Evolutionary conservation across 2,888 invertebrate genomes (phyloP), one percentile per base, ranked within the genome.

Genomic region (Phortica magna): DNA sequence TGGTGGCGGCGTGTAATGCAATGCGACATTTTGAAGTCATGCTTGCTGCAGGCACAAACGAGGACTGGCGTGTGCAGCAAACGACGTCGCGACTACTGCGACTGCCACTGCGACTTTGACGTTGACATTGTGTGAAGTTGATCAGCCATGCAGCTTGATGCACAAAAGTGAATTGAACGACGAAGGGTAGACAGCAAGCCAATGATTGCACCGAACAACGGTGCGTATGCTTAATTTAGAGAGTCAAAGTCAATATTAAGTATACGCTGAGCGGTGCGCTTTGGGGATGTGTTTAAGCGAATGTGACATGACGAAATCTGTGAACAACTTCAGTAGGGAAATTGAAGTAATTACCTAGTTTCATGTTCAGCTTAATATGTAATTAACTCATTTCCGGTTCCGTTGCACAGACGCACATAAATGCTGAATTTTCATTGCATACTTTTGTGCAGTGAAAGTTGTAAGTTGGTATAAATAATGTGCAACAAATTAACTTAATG

Each of bases 1-100:
- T 78, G 84, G 76, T 83, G 79, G 75, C 77, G 82, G 78, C 78
- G 77, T 83, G 76, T 82, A 81, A 86, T 87, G 85, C 84, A 83
- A 80, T 77, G 80, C 78, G 82, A 80, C 84, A 75, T 65, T 65
- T 39, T 41, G 65, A 65, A 65, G 65, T 65, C 41, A 14, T 65
- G 12, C 41, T 65, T 65, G 65, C 19, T 7, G 41, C 65, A 39
- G 39, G 39, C 65, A 65, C 12, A 65, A 65, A 14, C 75, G 67
- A 14, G 6, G 12, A 41, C n/a, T 10, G 7, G 53, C 14, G 53
- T 55, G 19, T 53, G 48, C 19, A 10, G 17, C 12, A n/a, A 14
- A 12, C n/a, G 67, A 5, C 39, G 31, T 9, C n/a, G 67, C 41
- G 17, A 7, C 10, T 70, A n/a, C n/a, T n/a, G n/a, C n/a, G n/a